These are phyloP conservation scores for Antennarius striatus DNA, from an alignment of 2,113 vertebrate genomes.

Conservation along the genomic window DNA sequence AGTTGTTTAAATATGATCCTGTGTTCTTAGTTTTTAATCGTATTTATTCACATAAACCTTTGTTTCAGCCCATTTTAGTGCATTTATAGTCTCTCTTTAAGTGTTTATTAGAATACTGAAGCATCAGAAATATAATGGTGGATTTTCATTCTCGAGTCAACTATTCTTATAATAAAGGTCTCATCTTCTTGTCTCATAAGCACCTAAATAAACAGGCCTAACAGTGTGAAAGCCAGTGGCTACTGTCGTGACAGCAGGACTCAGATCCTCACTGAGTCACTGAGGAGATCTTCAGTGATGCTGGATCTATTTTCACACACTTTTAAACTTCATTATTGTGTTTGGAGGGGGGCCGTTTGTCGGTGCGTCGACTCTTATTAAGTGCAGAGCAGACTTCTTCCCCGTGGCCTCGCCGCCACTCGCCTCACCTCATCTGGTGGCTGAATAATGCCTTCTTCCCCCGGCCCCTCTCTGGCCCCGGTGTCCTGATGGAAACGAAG, in stretches of 20 bases:
- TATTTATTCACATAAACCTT: no score
- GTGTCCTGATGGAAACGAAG: constrained; percentile 38
- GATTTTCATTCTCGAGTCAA: no score
- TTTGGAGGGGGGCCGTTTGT: constrained; percentile 25
- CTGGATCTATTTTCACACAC: constrained; percentile 11
- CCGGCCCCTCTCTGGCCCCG: background rate
- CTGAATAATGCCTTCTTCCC: constrained; percentile 38
- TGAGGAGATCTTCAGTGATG: constrained; percentile 6
- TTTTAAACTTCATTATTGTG: constrained; percentile 43
- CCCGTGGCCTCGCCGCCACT: constrained; percentile 18
- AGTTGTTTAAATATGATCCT: no score
- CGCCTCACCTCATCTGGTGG: constrained; percentile 41
- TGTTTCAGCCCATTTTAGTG: no score
- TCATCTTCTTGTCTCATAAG: no score
- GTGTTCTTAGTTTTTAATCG: no score
- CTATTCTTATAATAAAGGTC: background rate
- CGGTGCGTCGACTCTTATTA: constrained; percentile 44
- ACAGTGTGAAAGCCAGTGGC: constrained; percentile 26
- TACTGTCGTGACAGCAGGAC: constrained; percentile 3
- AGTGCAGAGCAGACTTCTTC: background rate
- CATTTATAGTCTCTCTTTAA: no score
- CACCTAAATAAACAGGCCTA: constrained; percentile 9
- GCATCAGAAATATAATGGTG: no score
- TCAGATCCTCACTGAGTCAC: constrained; percentile 23
- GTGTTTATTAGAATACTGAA: no score